Conservation (phyloP, 2,797 vertebrate genomes). For the Anableps anableps region DNA sequence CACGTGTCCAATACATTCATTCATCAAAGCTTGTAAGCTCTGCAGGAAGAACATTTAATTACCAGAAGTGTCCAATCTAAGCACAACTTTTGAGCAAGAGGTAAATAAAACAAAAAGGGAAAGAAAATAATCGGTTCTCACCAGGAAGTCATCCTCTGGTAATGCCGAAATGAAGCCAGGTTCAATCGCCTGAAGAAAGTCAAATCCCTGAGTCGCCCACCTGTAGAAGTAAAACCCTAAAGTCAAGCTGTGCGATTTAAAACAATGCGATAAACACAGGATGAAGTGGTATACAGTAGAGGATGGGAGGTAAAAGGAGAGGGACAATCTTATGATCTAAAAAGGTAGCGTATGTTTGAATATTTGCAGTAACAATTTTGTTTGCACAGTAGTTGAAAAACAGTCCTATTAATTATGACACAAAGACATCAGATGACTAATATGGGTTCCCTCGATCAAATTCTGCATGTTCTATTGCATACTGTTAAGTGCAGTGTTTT, state of each 20-base stretch:
- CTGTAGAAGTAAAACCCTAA: slow-evolving; percentile 70
- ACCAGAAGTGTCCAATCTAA: not conserved
- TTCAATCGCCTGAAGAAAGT: slow-evolving; percentile 98
- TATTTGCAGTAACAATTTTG: not conserved
- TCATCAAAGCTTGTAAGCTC: slow-evolving; percentile 98
- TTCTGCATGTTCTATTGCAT: not conserved
- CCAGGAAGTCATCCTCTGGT: slow-evolving; percentile 98
- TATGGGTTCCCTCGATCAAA: not conserved
- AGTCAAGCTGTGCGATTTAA: not conserved
- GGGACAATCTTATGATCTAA: not conserved
- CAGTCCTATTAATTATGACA: not conserved
- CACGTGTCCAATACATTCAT: slow-evolving; percentile 98
- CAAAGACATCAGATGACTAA: not conserved
- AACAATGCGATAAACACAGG: not conserved
- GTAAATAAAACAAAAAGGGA: not conserved
- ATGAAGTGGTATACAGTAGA: not conserved
- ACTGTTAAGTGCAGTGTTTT: not conserved
- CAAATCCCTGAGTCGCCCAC: slow-evolving; percentile 99
- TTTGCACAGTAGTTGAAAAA: not conserved
- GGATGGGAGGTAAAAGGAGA: not conserved
- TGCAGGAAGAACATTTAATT: slow-evolving; percentile 59
- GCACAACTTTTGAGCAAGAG: not conserved
- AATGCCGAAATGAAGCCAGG: slow-evolving; percentile 97
- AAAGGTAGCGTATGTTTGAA: not conserved
- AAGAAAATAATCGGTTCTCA: slow-evolving; percentile 68